A percentile compares a stretch with the other conserved stretches of the same genome.
phyloP scores from a whole-genome alignment of 2,888 invertebrate genomes.

The Leptinotarsa peninsularis region DNA sequence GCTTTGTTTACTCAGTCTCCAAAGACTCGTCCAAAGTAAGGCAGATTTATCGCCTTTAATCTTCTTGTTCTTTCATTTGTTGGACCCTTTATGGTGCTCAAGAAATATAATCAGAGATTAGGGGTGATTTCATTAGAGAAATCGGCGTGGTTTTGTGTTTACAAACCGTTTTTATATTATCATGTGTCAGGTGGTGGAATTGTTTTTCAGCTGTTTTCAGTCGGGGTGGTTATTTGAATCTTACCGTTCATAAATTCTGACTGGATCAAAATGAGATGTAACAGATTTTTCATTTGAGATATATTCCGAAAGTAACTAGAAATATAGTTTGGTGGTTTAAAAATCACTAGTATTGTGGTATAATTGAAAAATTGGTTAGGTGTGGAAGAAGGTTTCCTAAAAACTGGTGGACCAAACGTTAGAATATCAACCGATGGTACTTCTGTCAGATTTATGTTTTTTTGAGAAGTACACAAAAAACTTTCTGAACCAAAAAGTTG shows the following conservation, averaged over 20 bases:
- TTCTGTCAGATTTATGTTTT: no score
- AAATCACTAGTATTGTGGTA: no score
- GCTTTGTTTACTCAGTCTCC: neutral
- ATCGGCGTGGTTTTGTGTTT: neutral
- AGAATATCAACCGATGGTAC: no score
- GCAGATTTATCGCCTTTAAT: slow-evolving; percentile 4
- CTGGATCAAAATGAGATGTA: no score
- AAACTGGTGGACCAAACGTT: no score
- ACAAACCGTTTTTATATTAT: slow-evolving; percentile 7
- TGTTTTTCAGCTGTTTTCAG: neutral
- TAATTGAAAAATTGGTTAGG: no score
- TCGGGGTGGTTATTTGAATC: neutral
- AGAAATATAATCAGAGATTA: slow-evolving; percentile 1
- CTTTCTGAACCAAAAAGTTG: no score
- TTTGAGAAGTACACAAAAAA: no score
- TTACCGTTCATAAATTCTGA: neutral
- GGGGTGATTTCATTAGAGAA: neutral
- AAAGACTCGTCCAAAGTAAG: neutral
- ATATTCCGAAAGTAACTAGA: no score
- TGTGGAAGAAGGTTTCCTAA: no score
- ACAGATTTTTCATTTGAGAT: no score
- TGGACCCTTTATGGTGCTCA: neutral
- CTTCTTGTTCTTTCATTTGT: slow-evolving; percentile 6
- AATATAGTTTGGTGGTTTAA: no score
- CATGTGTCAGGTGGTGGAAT: neutral